Evolutionary conservation across 2,888 invertebrate genomes (phyloP).

Genomic region (Lasius platythorax): DNA sequence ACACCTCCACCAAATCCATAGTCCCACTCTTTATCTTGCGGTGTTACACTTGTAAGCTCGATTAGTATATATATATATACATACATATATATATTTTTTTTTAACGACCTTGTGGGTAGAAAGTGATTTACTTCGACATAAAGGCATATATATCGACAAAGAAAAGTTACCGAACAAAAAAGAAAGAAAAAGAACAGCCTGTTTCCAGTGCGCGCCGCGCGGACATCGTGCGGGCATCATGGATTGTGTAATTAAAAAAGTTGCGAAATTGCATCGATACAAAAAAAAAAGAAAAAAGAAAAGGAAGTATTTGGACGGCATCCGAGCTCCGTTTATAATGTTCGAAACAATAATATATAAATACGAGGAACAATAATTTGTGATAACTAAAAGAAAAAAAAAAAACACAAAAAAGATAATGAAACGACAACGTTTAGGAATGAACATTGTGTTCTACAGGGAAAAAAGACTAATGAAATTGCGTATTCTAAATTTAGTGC

Average conservation of each 20-base stretch:
- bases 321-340: slow-evolving; percentile 77
- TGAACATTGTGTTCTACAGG: slow-evolving; percentile 85
- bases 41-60: slow-evolving; percentile 80
- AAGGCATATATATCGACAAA: slow-evolving; percentile 69
- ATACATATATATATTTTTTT: slow-evolving; percentile 77
- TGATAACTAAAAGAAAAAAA: slow-evolving; percentile 81
- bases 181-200: slow-evolving; percentile 63
- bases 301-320: slow-evolving; percentile 72
- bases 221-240: slow-evolving; percentile 65
- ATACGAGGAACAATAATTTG: slow-evolving; percentile 85
- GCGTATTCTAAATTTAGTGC: slow-evolving; percentile 84
- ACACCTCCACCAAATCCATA: slow-evolving; percentile 86
- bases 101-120: slow-evolving; percentile 78
- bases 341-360: slow-evolving; percentile 77
- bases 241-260: slow-evolving; percentile 77
- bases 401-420: slow-evolving; percentile 64
- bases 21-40: slow-evolving; percentile 80
- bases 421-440: slow-evolving; percentile 81
- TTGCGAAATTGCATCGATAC: slow-evolving; percentile 75
- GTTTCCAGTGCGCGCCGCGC: slow-evolving; percentile 76
- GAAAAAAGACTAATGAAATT: slow-evolving; percentile 80
- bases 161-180: slow-evolving; percentile 70
- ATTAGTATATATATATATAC: slow-evolving; percentile 75
- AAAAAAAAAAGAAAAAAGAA: slow-evolving; percentile 40
- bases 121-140: slow-evolving; percentile 78